phyloP scores from a whole-genome alignment of 2,888 invertebrate species.

The Drosophila robusta region DNA sequence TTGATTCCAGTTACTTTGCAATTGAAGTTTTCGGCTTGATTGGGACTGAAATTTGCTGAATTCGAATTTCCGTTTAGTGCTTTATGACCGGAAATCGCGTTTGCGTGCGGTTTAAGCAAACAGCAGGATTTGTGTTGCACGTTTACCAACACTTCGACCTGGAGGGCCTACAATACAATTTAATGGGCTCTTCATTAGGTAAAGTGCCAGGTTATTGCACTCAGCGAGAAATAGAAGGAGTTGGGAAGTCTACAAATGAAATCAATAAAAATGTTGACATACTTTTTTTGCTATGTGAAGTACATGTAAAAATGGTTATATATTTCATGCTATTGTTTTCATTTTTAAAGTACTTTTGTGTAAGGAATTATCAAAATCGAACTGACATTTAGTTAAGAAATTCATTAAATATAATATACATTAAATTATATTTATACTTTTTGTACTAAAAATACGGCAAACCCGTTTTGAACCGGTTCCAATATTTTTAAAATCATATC shows the following conservation, averaged over 20 bases:
- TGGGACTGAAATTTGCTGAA: slow-evolving; percentile 19
- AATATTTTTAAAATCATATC: too few relatives aligned
- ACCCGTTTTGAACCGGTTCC: too few relatives aligned
- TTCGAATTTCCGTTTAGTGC: slow-evolving; percentile 32
- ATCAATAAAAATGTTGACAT: background rate
- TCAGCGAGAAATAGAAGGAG: background rate
- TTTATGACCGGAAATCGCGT: slow-evolving; percentile 53
- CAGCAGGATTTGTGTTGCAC: slow-evolving; percentile 23
- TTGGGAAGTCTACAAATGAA: background rate
- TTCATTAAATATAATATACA: too few relatives aligned
- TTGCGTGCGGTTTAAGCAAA: slow-evolving; percentile 54
- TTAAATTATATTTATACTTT: too few relatives aligned
- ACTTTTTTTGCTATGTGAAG: too few relatives aligned
- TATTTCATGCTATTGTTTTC: too few relatives aligned
- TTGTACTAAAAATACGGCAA: too few relatives aligned
- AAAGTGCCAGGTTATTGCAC: slow-evolving; percentile 13
- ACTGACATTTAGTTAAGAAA: too few relatives aligned
- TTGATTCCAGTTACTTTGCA: slow-evolving; percentile 8
- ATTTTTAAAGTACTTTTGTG: too few relatives aligned
- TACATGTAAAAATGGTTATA: too few relatives aligned
- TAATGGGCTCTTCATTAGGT: slow-evolving; percentile 41
- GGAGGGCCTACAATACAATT: background rate
- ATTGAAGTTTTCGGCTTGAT: slow-evolving; percentile 23
- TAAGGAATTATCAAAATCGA: too few relatives aligned
- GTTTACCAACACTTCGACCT: slow-evolving; percentile 11